Evolutionary conservation across 1,140 invertebrate genomes (phyloP).

Genomic region (Cotesia chilonis): DNA sequence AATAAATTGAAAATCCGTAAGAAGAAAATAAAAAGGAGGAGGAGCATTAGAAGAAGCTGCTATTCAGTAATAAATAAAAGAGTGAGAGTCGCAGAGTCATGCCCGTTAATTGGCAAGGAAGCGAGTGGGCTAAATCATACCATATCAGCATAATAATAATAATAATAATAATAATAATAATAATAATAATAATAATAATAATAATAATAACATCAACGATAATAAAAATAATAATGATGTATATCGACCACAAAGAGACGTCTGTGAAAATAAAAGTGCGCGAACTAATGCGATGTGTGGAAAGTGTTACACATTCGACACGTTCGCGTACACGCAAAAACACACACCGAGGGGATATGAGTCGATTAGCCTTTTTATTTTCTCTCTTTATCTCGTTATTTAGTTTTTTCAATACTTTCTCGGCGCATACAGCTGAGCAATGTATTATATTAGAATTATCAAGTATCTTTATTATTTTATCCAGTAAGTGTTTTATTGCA

Average conservation of each 20-base stretch:
- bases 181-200: too few species aligned
- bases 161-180: too few species aligned
- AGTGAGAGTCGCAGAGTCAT: constrained; percentile 35
- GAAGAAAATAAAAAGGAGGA: background rate
- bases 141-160: constrained; percentile 6
- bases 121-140: constrained; percentile 30
- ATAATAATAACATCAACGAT: background rate
- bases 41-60: background rate
- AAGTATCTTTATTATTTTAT: background rate
- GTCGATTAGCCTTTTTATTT: background rate
- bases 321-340: background rate
- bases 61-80: constrained; percentile 27
- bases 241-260: constrained; percentile 27
- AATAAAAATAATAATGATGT: too few species aligned
- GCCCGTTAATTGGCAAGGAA: constrained; percentile 25
- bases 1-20: background rate
- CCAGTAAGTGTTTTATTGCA: too few species aligned
- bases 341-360: background rate
- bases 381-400: constrained; percentile 1
- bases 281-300: constrained; percentile 37
- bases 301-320: constrained; percentile 35
- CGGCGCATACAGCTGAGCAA: background rate
- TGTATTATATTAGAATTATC: background rate
- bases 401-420: background rate
- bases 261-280: constrained; percentile 44